phyloP scores from a whole-genome alignment of 2,797 vertebrate genomes.

The Distichodus sexfasciatus region DNA sequence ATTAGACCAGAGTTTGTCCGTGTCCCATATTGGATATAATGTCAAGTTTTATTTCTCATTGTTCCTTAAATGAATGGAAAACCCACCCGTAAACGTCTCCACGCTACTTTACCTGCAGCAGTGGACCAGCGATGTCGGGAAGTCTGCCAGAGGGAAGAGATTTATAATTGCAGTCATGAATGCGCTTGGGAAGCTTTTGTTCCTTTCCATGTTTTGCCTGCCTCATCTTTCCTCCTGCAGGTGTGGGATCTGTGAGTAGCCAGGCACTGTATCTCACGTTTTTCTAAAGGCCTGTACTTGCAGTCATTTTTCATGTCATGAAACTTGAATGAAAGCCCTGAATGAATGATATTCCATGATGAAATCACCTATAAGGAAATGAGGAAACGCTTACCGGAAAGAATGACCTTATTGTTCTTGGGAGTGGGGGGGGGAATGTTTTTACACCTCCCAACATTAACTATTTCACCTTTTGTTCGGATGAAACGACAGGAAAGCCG shows the following conservation, averaged over 20 bases:
- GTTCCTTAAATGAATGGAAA: constrained; percentile 31
- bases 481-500: constrained; percentile 28
- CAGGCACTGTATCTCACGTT: constrained; percentile 7
- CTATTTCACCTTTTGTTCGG: constrained; percentile 40
- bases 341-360: not conserved
- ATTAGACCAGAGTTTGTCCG: constrained; percentile 18
- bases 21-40: constrained; percentile 36
- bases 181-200: constrained; percentile 42
- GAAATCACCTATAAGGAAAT: constrained; percentile 8
- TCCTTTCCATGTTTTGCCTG: constrained; percentile 27
- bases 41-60: constrained; percentile 36
- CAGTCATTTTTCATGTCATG: constrained; percentile 6
- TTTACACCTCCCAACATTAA: constrained; percentile 37
- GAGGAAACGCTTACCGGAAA: constrained; percentile 9
- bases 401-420: constrained; percentile 24
- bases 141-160: constrained; percentile 40
- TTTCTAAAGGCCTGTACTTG: constrained; percentile 25
- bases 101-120: constrained; percentile 35
- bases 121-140: constrained; percentile 38
- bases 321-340: constrained; percentile 19
- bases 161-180: constrained; percentile 43
- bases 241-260: constrained; percentile 36
- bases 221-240: constrained; percentile 20
- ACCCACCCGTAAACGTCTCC: constrained; percentile 29
- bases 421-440: constrained; percentile 27